phyloP scores from a whole-genome alignment of 2,888 invertebrate genomes.

The Brachylomia viminalis region DNA sequence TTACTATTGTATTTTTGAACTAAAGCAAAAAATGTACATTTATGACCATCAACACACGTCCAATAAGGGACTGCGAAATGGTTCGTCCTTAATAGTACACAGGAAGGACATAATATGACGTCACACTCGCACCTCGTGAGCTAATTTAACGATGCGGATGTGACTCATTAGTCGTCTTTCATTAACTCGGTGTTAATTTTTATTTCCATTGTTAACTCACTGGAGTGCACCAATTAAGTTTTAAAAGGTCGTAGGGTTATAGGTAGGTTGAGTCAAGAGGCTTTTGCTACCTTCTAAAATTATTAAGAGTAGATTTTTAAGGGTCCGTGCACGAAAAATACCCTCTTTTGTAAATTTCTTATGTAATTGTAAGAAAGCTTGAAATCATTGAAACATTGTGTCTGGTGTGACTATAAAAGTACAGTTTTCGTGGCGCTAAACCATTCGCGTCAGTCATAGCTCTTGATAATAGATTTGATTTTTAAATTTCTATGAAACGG shows the following conservation, averaged over 20 bases:
- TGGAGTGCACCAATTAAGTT: constrained; percentile 48
- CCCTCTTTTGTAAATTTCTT: too few species aligned
- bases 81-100: constrained; percentile 44
- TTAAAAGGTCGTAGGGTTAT: constrained; percentile 36
- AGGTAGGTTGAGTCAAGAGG: not conserved
- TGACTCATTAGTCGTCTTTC: constrained; percentile 68
- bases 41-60: not conserved
- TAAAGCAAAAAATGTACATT: not conserved
- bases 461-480: too few species aligned
- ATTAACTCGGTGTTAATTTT: constrained; percentile 67
- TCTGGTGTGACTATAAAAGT: too few species aligned
- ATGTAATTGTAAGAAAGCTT: too few species aligned
- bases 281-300: constrained; percentile 1
- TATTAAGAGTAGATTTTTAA: not conserved
- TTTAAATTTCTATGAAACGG: too few species aligned
- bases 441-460: too few species aligned
- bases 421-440: too few species aligned
- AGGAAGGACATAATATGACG: constrained; percentile 55
- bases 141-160: constrained; percentile 72
- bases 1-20: too few species aligned
- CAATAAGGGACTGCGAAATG: constrained; percentile 17
- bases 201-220: constrained; percentile 60
- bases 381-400: too few species aligned
- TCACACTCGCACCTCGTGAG: constrained; percentile 48
- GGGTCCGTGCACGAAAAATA: too few species aligned